Conservation (phyloP, 2,888 invertebrate genomes). For the Girardia tigrina region DNA sequence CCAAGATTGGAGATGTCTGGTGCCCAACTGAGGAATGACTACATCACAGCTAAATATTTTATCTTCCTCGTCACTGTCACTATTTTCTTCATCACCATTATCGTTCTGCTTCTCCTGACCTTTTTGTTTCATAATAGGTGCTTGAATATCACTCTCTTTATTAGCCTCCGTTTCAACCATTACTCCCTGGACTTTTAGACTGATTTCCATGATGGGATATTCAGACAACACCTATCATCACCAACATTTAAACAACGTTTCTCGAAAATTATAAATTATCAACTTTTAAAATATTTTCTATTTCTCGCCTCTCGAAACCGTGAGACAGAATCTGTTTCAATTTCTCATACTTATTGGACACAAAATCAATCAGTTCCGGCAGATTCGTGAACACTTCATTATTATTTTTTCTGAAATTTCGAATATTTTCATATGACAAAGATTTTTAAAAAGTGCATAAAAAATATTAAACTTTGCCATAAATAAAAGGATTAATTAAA, state of each 20-base stretch:
- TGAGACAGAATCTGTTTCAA: conserved; percentile 57
- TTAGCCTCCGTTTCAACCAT: background rate
- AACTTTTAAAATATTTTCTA: conserved; percentile 57
- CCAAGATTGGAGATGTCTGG: background rate
- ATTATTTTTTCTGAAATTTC: conserved; percentile 27
- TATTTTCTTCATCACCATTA: background rate
- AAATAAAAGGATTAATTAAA: background rate
- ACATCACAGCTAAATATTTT: background rate
- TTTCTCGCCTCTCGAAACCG: conserved; percentile 59
- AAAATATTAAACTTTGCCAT: background rate
- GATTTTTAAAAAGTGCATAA: too few species aligned
- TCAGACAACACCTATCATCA: background rate
- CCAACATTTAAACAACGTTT: too few species aligned
- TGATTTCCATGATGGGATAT: conserved; percentile 21
- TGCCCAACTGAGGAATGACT: background rate
- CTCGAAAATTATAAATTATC: background rate
- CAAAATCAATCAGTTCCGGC: conserved; percentile 56
- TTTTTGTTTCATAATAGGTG: background rate
- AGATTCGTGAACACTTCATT: conserved; percentile 47
- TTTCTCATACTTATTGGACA: conserved; percentile 56
- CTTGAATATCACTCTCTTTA: background rate
- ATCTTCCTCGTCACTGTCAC: background rate
- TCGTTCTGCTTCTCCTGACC: background rate
- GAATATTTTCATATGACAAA: too few species aligned
- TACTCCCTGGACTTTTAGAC: background rate